A percentile compares a stretch with the other conserved stretches of the same genome.
phyloP scores from a whole-genome alignment of 2,888 invertebrate genomes.

The Orchesellides sinensis region DNA sequence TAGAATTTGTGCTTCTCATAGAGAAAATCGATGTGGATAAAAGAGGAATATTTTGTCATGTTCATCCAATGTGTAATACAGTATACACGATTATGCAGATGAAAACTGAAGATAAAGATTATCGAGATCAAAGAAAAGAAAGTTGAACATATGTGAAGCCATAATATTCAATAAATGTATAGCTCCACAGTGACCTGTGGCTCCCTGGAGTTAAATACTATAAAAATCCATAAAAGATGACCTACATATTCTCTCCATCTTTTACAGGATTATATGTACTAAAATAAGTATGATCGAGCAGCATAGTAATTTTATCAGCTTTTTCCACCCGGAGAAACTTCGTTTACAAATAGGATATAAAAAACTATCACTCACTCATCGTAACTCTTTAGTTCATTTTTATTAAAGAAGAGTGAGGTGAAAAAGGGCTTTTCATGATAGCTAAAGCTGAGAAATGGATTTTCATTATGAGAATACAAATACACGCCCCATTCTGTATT shows the following conservation, averaged over 20 bases:
- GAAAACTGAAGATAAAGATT: not conserved
- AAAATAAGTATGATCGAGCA: no score
- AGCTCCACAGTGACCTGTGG: constrained; percentile 25
- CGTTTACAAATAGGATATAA: not conserved
- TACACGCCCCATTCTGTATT: no score
- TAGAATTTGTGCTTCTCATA: no score
- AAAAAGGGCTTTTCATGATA: not conserved
- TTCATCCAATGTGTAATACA: not conserved
- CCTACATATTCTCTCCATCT: constrained; percentile 36
- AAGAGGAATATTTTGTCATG: not conserved
- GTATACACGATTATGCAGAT: not conserved
- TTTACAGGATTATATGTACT: constrained; percentile 40
- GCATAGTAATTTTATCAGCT: constrained; percentile 24
- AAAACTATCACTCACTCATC: not conserved
- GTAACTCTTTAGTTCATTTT: not conserved
- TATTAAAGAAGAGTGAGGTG: not conserved
- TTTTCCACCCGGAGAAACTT: constrained; percentile 6
- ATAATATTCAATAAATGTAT: no score
- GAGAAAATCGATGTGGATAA: not conserved
- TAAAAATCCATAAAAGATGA: not conserved
- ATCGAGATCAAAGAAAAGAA: not conserved
- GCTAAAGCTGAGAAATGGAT: not conserved
- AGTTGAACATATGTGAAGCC: not conserved
- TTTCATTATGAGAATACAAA: not conserved
- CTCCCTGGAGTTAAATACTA: not conserved